Evolutionary conservation across 2,113 vertebrate genomes (phyloP), one percentile per base, ranked within the genome.

Genomic region (Tor tambroides): DNA sequence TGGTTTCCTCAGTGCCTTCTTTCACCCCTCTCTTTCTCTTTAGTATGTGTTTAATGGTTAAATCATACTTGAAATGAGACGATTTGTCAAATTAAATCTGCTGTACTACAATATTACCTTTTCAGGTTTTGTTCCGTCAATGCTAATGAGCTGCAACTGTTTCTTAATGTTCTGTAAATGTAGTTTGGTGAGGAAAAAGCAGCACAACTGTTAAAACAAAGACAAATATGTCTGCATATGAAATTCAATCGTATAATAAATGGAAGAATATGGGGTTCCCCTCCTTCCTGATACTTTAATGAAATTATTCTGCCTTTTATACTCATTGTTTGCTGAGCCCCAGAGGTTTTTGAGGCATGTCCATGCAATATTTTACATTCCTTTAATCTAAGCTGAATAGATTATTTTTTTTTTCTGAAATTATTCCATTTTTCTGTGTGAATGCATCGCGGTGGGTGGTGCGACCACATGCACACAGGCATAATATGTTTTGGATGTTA

Each of bases 111-210:
- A 26, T 54, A n/a, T 65, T 85, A 74, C 56, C 43, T 46, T 46
- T 46, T 12, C 43, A 46, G 43, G 43, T 46, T 46, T 46, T 46
- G 43, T 46, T 46, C 43, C 43, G 0, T 12, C 43, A 46, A 12
- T 46, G 43, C 43, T 46, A 46, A 72, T 72, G 74, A 79, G 51
- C 63, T 79, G 46, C 17, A 79, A 86, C 72, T 63, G 8, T 23
- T 51, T 74, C n/a, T 82, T 77, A 85, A 88, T 82, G 83, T 82
- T 43, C 84, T 83, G 32, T 21, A 80, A 76, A 61, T 83, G 77
- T 23, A 56, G 26, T 63, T 85, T 30, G 41, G 32, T 6, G 30
- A 79, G 41, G 49, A 69, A 85, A 85, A 43, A 43, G 9, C 2
- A 43, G 43, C 43, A 43, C 43, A 43, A 43, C 43, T 43, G 2